These are phyloP conservation scores for Rhodinocichla rosea DNA, from an alignment of 2,113 vertebrate genomes.

Conservation along the genomic window DNA sequence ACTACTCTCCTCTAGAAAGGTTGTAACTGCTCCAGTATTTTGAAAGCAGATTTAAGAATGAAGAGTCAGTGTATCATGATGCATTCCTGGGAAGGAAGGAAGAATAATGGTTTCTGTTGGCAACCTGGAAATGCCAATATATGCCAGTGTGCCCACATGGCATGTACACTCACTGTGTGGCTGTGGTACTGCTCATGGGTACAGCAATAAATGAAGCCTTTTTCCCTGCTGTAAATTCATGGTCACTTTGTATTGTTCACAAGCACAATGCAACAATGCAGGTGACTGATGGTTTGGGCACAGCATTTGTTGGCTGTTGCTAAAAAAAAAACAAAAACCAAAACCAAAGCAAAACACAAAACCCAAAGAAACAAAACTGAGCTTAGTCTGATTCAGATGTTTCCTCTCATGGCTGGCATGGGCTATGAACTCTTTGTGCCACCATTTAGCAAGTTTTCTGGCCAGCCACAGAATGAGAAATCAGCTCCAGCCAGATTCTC, in stretches of 20 bases:
- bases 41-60: not conserved
- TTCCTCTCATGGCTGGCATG: accelerated
- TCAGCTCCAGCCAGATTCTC: not conserved
- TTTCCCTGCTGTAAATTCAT: not conserved
- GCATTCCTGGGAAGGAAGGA: not conserved
- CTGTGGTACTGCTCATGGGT: not conserved
- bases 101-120: not conserved
- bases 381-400: not conserved
- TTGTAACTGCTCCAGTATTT: not conserved
- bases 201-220: not conserved
- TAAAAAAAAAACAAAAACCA: not conserved
- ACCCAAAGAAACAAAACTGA: not conserved
- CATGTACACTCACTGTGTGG: not conserved
- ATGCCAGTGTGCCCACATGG: not conserved
- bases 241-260: not conserved
- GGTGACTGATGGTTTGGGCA: not conserved
- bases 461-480: not conserved
- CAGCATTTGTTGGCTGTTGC: not conserved
- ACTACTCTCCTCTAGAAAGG: not conserved
- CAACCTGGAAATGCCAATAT: not conserved
- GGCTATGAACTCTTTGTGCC: not conserved
- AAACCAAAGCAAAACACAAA: too few species aligned
- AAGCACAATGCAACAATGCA: not conserved
- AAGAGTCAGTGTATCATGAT: not conserved
- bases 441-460: not conserved